Base-by-base conservation (phyloP, 2,888 invertebrate species). In the Tenthredo amoena region DNA sequence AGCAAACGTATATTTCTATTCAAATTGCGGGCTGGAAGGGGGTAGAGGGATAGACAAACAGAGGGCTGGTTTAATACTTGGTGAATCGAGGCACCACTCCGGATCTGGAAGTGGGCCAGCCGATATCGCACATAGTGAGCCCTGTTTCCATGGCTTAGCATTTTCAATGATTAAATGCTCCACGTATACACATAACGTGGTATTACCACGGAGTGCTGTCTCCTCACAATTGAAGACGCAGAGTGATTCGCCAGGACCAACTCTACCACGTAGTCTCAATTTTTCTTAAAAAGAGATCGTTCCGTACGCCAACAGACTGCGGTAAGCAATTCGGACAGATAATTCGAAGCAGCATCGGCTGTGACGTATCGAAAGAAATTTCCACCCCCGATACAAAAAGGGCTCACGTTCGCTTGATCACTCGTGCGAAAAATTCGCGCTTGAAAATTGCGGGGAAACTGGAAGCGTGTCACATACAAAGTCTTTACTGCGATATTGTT, bases 131-230 rank as follows among this genome's bases (percentile, higher is more conserved):
- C 31, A 31, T 47, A 15, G 55, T 50, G 26, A 77, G 31, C 76
- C 26, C 26, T 18, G 47, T 47, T 77, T 77, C 76, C 18, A 77
- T 77, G 77, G 77, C 34, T 34, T 34, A 34, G 31, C 50, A 50
- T 77, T 77, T 77, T 34, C 50, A 55, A 76, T 77, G 77, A 77
- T 77, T 55, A 55, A 77, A 77, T 55, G 77, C 74, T 68, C 18
- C 68, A 34, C 68, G 34, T 68, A 26, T 34, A 68, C 68, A 68
- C 4, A 34, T 62, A 62, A 31, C 31, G 18, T 18, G 31, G 68
- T 62, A 62, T 62, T 21, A 26, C 68, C 4, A 68, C 34, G 10
- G 68, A 68, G 7, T 68, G 34, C 34, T 34, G 34, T 68, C 34
- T 15, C 68, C 34, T 26, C 68, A 68, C 18, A 34, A 68, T 68